Conservation (phyloP, 2,113 vertebrate species). For the Bucco capensis region DNA sequence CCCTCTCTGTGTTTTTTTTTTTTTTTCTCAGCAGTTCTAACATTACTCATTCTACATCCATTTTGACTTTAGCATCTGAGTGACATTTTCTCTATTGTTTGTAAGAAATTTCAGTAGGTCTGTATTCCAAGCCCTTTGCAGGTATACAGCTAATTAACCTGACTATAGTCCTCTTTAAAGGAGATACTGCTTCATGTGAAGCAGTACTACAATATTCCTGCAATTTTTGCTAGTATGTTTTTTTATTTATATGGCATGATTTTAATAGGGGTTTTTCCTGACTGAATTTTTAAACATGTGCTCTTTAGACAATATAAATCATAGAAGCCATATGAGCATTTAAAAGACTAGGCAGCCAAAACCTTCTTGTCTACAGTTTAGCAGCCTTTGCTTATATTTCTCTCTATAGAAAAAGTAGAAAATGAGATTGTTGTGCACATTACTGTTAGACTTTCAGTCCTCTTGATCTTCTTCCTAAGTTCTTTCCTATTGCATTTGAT, state of each 20-base stretch:
- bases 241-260: not conserved
- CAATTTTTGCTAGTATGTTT: not conserved
- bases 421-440: not conserved
- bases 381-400: not conserved
- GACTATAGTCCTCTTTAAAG: not conserved
- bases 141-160: not conserved
- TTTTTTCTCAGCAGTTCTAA: not conserved
- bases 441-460: not conserved
- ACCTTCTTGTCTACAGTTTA: not conserved
- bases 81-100: slow-evolving; percentile 30
- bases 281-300: not conserved
- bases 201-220: not conserved
- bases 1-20: not conserved
- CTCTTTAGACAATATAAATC: not conserved
- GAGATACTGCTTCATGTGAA: not conserved
- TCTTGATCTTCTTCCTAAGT: not conserved
- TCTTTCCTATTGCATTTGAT: not conserved
- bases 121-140: not conserved
- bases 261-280: not conserved
- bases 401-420: not conserved
- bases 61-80: slow-evolving; percentile 50
- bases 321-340: not conserved
- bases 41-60: slow-evolving; percentile 52
- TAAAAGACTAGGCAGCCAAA: not conserved
- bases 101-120: not conserved